Base-by-base conservation (phyloP, 2,888 invertebrate genomes). In the Drosophila meridionalis region DNA sequence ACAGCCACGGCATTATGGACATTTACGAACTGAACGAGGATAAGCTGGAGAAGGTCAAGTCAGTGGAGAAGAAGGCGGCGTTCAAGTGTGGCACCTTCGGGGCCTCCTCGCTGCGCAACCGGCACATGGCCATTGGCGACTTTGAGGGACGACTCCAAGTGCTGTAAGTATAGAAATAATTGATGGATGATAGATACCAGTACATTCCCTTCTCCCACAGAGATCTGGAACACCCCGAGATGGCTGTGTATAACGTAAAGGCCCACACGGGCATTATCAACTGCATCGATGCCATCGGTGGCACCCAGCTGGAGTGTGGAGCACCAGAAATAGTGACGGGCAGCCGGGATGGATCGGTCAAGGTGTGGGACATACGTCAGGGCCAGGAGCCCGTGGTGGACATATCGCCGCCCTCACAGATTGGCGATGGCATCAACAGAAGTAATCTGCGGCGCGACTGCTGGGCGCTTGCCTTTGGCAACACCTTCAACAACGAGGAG, bases 281-380 rank as follows among this genome's bases (percentile, higher is more conserved):
- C 93, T 94, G 96, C 11, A 97, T 99, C 68, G 99, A 99, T 94
- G 98, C 97, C 0, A 95, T 98, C 80, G 98, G 97, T 3, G 99
- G 99, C 0, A 95, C 95, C 43, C 95, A 95, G 60, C 92, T 95
- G 3, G 97, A 97, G 60, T 97, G 96, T 92, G 99, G 99, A 20
- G 98, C 99, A 3, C 98, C 99, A 8, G 99, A 99, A 94, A 96
- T 99, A 85, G 98, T 96, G 0, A 99, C 99, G 6, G 99, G 98
- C 6, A 97, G 98, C 80, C 94, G 97, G 93, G 99, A 99, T 94
- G 99, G 99, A 94, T 95, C 96, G 53, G 98, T 99, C 0, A 98
- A 98, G 94, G 96, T 99, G 0, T 99, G 99, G 99, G 99, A 99
- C 92, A 96, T 97, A 0, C 94, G 99, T 1, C 98, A 99, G 92